phyloP scores from a whole-genome alignment of 1,140 invertebrate genomes.

The Drosophila pallidifrons region DNA sequence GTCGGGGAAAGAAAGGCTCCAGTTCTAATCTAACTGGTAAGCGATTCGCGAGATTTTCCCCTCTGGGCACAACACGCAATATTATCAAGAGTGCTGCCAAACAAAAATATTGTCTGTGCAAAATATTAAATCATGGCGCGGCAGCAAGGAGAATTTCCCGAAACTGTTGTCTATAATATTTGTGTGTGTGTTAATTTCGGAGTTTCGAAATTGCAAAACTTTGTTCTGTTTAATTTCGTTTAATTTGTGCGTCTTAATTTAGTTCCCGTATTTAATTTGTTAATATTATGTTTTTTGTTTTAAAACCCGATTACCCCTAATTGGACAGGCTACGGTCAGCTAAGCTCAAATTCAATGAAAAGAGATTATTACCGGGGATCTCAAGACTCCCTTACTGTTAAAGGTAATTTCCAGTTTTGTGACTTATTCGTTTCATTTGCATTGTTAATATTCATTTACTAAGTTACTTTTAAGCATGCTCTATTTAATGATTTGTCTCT shows the following conservation, averaged over 20 bases:
- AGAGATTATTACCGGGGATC: conserved; percentile 95
- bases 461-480: conserved; percentile 54
- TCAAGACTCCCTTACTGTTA: conserved; percentile 92
- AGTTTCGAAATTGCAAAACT: conserved; percentile 21
- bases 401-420: conserved; percentile 85
- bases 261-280: conserved; percentile 48
- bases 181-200: conserved; percentile 53
- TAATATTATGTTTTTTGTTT: conserved; percentile 78
- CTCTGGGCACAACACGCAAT: background rate
- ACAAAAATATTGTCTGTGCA: background rate
- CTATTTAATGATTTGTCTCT: conserved; percentile 56
- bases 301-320: conserved; percentile 69
- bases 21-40: conserved; percentile 92
- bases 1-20: conserved; percentile 92
- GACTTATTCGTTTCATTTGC: conserved; percentile 25
- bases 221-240: conserved; percentile 31
- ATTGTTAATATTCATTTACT: conserved; percentile 48
- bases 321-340: conserved; percentile 78
- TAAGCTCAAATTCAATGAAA: conserved; percentile 89
- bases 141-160: no score
- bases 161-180: conserved; percentile 8
- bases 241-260: conserved; percentile 32
- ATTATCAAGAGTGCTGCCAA: background rate
- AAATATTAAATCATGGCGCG: background rate
- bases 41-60: conserved; percentile 3